A percentile compares a stretch with the other conserved stretches of the same genome.
Conservation (phyloP, 2,113 vertebrate species). For the Microcebus tavaratra region DNA sequence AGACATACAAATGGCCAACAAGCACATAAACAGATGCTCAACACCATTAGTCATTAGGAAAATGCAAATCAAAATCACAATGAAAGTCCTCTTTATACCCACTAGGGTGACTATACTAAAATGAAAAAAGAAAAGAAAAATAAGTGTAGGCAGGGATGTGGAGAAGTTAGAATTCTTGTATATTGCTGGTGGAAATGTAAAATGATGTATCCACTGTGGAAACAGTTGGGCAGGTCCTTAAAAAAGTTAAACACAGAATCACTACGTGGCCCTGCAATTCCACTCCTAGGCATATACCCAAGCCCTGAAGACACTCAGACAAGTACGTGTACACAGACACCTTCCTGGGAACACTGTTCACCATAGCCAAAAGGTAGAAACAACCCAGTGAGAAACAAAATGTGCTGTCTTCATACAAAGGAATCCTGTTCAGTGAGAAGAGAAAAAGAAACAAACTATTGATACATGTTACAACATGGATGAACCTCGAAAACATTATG, state of each 20-base stretch:
- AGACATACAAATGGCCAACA: not conserved
- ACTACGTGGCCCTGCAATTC: not conserved
- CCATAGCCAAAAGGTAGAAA: not conserved
- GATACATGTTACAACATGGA: no score
- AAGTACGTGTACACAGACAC: not conserved
- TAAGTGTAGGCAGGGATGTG: not conserved
- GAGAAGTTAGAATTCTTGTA: not conserved
- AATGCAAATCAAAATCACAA: not conserved
- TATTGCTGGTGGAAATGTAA: not conserved
- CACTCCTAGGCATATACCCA: not conserved
- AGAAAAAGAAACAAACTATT: no score
- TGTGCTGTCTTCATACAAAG: not conserved
- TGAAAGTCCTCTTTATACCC: not conserved
- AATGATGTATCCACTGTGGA: no score
- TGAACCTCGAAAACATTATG: not conserved
- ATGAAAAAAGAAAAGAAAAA: not conserved
- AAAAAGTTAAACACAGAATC: not conserved
- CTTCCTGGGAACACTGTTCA: not conserved
- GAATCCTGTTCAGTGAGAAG: not conserved
- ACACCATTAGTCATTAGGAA: not conserved
- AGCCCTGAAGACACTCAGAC: not conserved
- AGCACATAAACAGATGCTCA: not conserved
- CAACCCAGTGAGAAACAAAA: not conserved
- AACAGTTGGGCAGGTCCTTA: not conserved
- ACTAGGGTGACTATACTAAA: not conserved